Base-by-base conservation (phyloP, 2,888 invertebrate genomes). In the Trissonchulus sp. region DNA sequence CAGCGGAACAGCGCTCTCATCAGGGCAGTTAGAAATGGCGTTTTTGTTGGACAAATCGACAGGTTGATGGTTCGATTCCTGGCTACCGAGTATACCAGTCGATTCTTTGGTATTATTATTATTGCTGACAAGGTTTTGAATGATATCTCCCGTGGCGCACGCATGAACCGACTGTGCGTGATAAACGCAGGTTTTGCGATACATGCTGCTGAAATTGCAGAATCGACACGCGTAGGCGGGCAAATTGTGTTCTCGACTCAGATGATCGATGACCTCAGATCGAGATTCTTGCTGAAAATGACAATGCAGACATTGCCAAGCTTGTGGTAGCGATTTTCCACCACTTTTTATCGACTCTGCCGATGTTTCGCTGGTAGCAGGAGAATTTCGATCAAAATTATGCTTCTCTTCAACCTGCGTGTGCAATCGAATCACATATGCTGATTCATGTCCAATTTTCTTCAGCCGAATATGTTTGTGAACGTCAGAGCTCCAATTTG, bases 401-500 rank as follows among this genome's bases (percentile, higher is more conserved):
- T n/a, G n/a, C n/a, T n/a, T n/a, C n/a, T n/a, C n/a, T n/a, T n/a
- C n/a, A n/a, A n/a, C n/a, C n/a, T n/a, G n/a, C n/a, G n/a, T n/a
- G 23, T 35, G n/a, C 60, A 73, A 34, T 23, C 62, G 37, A 23
- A 75, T 72, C 3, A 75, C 75, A 34, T 48, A 38, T 1, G 75
- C 75, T 31, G 33, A 3, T 18, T 69, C 71, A 37, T 69, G 69
- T n/a, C 69, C 71, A 8, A 18, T 2, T n/a, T 75, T 75, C 87
- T 93, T 94, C 81, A 94, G 88, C 82, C 93, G 91, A 79, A 96
- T 94, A 85, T 97, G 97, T 85, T 96, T 93, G 35, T 93, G 93
- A 77, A 96, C 93, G 86, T 96, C 96, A 93, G 94, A 95, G 79
- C 94, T 90, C 94, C 95, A 96, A 84, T 96, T 96, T 36, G 94